Conservation (phyloP, 2,888 invertebrate genomes). For the Agrochola litura region DNA sequence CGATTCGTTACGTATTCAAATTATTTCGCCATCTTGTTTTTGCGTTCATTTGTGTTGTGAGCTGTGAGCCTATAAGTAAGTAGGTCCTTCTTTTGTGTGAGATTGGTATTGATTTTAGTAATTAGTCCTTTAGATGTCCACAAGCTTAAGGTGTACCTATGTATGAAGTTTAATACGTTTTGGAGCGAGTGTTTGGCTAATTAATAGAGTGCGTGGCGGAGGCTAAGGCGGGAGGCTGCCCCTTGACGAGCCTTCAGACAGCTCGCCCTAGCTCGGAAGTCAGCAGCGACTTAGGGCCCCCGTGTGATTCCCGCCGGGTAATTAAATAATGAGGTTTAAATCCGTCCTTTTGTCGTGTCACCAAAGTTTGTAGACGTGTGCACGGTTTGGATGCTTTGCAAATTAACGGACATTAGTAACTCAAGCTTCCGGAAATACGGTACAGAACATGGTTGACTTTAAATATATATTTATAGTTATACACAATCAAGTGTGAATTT, state of each 20-base stretch:
- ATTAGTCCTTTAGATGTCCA: slow-evolving; percentile 69
- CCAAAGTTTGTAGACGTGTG: slow-evolving; percentile 63
- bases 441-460: background rate
- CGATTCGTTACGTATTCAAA: slow-evolving; percentile 90
- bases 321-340: slow-evolving; percentile 86
- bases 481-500: background rate
- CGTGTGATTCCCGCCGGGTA: slow-evolving; percentile 81
- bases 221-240: slow-evolving; percentile 75
- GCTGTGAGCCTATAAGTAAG: slow-evolving; percentile 76
- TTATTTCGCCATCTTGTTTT: slow-evolving; percentile 88
- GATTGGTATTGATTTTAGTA: slow-evolving; percentile 79
- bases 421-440: slow-evolving; percentile 24
- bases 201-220: slow-evolving; percentile 82
- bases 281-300: slow-evolving; percentile 78
- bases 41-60: slow-evolving; percentile 84
- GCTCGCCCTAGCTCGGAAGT: slow-evolving; percentile 75
- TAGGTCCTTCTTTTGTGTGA: slow-evolving; percentile 76
- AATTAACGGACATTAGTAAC: slow-evolving; percentile 56
- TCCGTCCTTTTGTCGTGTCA: slow-evolving; percentile 73
- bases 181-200: slow-evolving; percentile 76
- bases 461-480: slow-evolving; percentile 13
- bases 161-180: slow-evolving; percentile 49
- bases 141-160: slow-evolving; percentile 39
- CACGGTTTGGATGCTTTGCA: slow-evolving; percentile 44
- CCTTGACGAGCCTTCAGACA: slow-evolving; percentile 81